Base-by-base conservation (phyloP, 1,140 invertebrate species). In the Conus betulinus region DNA sequence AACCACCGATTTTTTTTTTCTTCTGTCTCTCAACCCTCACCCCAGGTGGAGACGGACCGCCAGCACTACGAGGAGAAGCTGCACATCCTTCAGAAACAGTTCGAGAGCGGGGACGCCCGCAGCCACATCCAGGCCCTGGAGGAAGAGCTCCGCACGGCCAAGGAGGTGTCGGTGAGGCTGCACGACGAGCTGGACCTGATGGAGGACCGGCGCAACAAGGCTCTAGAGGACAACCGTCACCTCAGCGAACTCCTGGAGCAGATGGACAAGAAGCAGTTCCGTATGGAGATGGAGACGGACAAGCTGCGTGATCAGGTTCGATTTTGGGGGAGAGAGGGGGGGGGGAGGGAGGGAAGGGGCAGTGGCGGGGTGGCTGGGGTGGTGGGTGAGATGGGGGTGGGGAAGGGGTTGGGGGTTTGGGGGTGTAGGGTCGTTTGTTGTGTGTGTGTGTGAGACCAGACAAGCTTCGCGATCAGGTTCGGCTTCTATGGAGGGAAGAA, bases 41-140 rank as follows among this genome's bases (percentile, higher is more conserved):
- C 39, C 88, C 97, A 98, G 92, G 94, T 99, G 27, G 98, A 99
- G 94, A 96, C 96, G 67, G 98, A 99, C 91, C 98, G 98, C 93
- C 95, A 94, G 8, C 89, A 93, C 82, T 95, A 93, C 84, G 95
- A 95, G 88, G 94, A 95, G 4, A 93, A 94, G 88, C 67, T 95
- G 39, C 90, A 94, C 84, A 92, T 92, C 60, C 91, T 95, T 86
- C 94, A 95, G 89, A 93, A 90, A 86, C 93, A 93, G 87, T 94
- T 94, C 85, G 91, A 94, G 71, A 93, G 91, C 63, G 91, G 92
- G 63, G 94, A 95, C 88, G 94, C 94, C 52, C 91, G 93, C 20
- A 84, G 90, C 17, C 94, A 94, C 85, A 93, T 95, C 78, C 90
- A 93, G 91, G 96, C 97, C 90, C 94, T 99, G 57, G 98, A 99